Conservation (phyloP, 35 echinoderm and acorn worm genomes). For the Apostichopus parvimensis region DNA sequence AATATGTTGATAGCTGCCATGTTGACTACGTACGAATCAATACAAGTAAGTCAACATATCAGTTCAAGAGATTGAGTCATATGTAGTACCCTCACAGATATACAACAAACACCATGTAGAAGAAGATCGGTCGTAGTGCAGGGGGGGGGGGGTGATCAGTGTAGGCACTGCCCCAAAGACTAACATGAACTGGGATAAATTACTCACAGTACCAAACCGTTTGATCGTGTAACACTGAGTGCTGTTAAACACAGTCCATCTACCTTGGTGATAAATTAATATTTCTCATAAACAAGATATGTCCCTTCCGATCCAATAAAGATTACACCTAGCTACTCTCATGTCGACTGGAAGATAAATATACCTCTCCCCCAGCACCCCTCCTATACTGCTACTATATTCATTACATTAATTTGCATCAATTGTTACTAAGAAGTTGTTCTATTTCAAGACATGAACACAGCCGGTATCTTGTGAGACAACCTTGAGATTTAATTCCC, state of each 20-base stretch:
- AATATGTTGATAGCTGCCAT: slow-evolving; percentile 43
- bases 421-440: too few relatives aligned
- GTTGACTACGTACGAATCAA: slow-evolving; percentile 26
- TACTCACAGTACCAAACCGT: too few relatives aligned
- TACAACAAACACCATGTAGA: too few relatives aligned
- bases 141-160: background rate
- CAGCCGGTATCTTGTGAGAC: too few relatives aligned
- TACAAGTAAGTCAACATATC: background rate
- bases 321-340: background rate
- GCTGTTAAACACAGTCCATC: background rate
- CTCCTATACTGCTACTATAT: too few relatives aligned
- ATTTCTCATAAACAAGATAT: background rate
- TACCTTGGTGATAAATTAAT: background rate
- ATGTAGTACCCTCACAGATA: too few relatives aligned
- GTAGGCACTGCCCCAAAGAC: too few relatives aligned
- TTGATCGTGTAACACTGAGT: background rate
- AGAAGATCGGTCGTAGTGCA: background rate
- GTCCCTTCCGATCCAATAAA: background rate
- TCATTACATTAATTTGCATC: too few relatives aligned
- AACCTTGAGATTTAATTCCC: too few relatives aligned
- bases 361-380: background rate
- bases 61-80: too few relatives aligned
- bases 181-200: too few relatives aligned
- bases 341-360: background rate
- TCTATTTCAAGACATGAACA: too few relatives aligned